A percentile compares a stretch with the other conserved stretches of the same genome.
phyloP scores from a whole-genome alignment of 2,888 invertebrate species.

The Cylloceria caligata region DNA sequence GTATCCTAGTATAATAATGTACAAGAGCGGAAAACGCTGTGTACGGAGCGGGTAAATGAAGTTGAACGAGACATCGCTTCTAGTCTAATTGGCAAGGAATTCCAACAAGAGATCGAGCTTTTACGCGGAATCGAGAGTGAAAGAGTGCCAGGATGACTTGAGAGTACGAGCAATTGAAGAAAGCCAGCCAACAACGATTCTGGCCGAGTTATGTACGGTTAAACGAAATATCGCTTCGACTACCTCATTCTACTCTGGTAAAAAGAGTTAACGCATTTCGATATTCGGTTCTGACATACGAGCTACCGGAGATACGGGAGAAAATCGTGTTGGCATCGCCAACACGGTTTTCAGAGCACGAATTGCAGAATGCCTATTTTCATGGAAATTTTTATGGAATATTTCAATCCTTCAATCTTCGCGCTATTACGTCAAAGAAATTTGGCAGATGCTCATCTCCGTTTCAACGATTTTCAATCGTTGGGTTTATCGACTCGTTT shows the following conservation, averaged over 20 bases:
- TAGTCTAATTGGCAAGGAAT: slow-evolving; percentile 44
- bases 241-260: not conserved
- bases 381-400: not conserved
- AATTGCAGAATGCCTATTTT: not conserved
- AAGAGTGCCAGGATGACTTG: slow-evolving; percentile 32
- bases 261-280: slow-evolving; percentile 38
- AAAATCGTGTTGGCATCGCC: slow-evolving; percentile 16
- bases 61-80: slow-evolving; percentile 27
- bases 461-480: slow-evolving; percentile 23
- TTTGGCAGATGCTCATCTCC: not conserved
- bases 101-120: slow-evolving; percentile 7
- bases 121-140: slow-evolving; percentile 9
- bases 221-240: slow-evolving; percentile 49
- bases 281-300: slow-evolving; percentile 10
- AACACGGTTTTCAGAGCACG: slow-evolving; percentile 14
- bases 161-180: slow-evolving; percentile 55
- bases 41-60: not conserved
- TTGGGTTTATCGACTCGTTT: not conserved
- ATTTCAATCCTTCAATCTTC: slow-evolving; percentile 12
- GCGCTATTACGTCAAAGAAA: not conserved
- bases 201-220: slow-evolving; percentile 48
- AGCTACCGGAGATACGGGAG: not conserved
- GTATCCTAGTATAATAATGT: slow-evolving; percentile 16
- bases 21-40: not conserved
- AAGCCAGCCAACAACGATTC: slow-evolving; percentile 52